Evolutionary conservation across 2,113 vertebrate species (phyloP).

Genomic region (Hippocampus abdominalis): DNA sequence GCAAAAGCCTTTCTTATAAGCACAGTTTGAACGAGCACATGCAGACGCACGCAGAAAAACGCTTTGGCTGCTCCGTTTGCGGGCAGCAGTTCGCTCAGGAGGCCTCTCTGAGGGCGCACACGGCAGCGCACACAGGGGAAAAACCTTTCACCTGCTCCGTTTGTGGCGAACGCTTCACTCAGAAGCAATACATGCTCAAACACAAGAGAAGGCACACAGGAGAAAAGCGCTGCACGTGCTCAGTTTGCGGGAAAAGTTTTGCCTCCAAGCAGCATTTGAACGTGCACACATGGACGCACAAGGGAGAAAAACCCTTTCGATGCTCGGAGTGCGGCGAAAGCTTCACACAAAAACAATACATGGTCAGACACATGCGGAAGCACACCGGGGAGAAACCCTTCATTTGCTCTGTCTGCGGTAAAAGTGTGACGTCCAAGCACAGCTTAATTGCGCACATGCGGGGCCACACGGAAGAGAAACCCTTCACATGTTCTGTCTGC

Average conservation of each 20-base stretch:
- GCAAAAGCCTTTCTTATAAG: background rate
- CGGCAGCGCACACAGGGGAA: background rate
- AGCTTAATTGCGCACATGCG: background rate
- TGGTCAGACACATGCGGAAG: background rate
- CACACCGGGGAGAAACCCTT: background rate
- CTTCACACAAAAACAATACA: background rate
- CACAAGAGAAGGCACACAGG: background rate
- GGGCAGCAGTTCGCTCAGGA: background rate
- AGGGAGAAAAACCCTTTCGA: background rate
- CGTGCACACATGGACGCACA: background rate
- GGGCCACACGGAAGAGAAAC: background rate
- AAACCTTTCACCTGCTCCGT: slow-evolving; percentile 2
- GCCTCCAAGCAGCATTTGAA: background rate
- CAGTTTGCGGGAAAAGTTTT: background rate
- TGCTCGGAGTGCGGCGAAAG: background rate
- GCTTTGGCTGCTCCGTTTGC: background rate
- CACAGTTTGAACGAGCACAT: background rate
- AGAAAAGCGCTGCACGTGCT: background rate
- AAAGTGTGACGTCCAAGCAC: background rate
- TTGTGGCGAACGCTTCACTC: background rate
- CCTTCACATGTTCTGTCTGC: background rate
- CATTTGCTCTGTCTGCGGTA: background rate
- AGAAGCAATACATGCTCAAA: background rate
- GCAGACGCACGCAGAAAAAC: background rate
- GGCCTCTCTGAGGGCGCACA: background rate